Evolutionary conservation across 2,797 vertebrate genomes (phyloP).

Genomic region (Todus mexicanus): DNA sequence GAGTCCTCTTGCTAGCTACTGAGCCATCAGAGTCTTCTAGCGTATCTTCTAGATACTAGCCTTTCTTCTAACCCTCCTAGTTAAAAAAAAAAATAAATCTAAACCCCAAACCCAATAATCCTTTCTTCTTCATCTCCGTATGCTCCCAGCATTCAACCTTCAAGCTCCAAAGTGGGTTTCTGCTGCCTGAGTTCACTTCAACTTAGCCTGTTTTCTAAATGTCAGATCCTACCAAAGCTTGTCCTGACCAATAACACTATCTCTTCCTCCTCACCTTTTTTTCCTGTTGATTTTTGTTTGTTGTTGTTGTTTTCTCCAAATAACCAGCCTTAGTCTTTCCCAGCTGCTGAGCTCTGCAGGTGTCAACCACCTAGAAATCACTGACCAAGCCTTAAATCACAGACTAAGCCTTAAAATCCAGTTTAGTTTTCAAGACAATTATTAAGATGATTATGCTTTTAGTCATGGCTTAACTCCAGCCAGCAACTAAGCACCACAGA

Average conservation of each 20-base stretch:
- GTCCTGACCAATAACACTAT: neutral
- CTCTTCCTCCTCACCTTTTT: neutral
- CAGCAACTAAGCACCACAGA: neutral
- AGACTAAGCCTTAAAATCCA: constrained; percentile 5
- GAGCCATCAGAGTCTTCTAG: neutral
- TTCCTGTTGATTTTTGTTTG: neutral
- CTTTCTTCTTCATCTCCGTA: neutral
- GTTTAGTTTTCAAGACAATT: neutral
- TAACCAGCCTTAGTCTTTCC: neutral
- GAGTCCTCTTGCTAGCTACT: neutral
- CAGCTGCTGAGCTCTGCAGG: neutral
- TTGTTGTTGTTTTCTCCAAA: neutral
- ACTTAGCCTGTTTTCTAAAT: neutral
- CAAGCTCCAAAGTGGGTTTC: neutral
- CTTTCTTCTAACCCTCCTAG: neutral
- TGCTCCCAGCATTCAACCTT: neutral
- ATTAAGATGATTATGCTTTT: neutral
- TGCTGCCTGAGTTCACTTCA: neutral
- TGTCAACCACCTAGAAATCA: neutral
- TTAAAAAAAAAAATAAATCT: neutral
- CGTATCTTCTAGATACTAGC: neutral
- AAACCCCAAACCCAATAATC: neutral
- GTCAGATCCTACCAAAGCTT: neutral
- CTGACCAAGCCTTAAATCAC: neutral
- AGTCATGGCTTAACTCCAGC: neutral